A percentile compares a stretch with the other conserved stretches of the same genome.
Evolutionary conservation across 2,797 vertebrate genomes (phyloP).

Genomic region (Paramormyrops hopkinsi): DNA sequence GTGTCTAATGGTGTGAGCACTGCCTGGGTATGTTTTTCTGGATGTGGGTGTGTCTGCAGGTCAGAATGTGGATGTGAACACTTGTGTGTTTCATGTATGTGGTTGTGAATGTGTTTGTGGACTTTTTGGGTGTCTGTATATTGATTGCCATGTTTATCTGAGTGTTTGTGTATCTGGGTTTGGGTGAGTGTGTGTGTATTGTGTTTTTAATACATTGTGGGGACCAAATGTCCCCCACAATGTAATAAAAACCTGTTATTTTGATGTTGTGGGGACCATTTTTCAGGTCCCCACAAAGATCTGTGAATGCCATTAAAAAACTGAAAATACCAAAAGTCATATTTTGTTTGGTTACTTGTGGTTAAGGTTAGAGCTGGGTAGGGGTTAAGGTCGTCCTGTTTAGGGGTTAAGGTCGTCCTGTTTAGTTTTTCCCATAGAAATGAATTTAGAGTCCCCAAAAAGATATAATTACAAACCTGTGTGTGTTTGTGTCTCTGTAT

Average conservation of each 20-base stretch:
- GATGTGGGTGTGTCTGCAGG: slow-evolving; percentile 14
- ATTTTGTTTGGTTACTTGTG: background rate
- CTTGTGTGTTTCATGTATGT: background rate
- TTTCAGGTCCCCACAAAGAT: background rate
- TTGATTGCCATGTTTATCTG: background rate
- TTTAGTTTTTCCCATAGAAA: background rate
- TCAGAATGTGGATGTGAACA: slow-evolving; percentile 12
- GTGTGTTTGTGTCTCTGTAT: slow-evolving; percentile 26
- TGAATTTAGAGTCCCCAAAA: background rate
- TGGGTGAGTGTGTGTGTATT: background rate
- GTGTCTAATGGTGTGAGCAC: background rate
- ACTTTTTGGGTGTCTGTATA: background rate
- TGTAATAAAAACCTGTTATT: too few species aligned
- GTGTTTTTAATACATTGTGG: background rate
- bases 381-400: background rate
- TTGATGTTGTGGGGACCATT: background rate
- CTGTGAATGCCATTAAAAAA: background rate
- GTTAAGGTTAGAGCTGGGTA: background rate
- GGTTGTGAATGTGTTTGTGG: background rate
- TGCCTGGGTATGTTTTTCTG: slow-evolving; percentile 9
- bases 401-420: background rate
- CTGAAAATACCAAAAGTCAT: background rate
- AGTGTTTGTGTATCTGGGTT: background rate
- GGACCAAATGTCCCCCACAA: background rate
- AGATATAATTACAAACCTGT: background rate